Evolutionary conservation across 2,797 vertebrate species (phyloP).

Genomic region (Coluber constrictor): DNA sequence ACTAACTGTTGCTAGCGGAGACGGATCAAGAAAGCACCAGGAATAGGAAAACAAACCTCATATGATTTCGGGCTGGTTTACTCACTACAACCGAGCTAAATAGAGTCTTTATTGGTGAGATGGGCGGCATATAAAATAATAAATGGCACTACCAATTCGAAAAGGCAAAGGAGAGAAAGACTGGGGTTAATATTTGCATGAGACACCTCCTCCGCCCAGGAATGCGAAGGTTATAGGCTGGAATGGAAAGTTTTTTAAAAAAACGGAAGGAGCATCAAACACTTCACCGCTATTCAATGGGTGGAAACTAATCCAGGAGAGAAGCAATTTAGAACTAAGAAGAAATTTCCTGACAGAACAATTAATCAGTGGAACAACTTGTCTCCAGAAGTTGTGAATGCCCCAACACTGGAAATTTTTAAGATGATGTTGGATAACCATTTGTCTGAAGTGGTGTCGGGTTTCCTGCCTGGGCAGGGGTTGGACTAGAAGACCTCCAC

Average conservation of each 20-base stretch:
- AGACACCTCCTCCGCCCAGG: background rate
- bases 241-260: background rate
- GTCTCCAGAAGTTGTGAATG: no score
- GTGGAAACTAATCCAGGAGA: no score
- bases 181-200: background rate
- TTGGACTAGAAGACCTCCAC: no score
- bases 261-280: background rate
- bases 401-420: no score
- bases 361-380: no score
- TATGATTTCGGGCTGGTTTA: background rate
- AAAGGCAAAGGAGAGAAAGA: background rate
- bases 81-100: background rate
- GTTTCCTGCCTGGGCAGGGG: no score
- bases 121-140: background rate
- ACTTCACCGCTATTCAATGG: background rate
- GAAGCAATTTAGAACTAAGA: no score
- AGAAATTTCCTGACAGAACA: no score
- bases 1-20: background rate
- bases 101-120: background rate
- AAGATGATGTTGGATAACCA: no score
- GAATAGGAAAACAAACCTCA: background rate
- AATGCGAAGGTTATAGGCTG: background rate
- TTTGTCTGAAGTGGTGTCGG: no score
- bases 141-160: background rate
- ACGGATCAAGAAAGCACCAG: background rate